Evolutionary conservation across 2,113 vertebrate genomes (phyloP).

Genomic region (Hymenochirus boettgeri): DNA sequence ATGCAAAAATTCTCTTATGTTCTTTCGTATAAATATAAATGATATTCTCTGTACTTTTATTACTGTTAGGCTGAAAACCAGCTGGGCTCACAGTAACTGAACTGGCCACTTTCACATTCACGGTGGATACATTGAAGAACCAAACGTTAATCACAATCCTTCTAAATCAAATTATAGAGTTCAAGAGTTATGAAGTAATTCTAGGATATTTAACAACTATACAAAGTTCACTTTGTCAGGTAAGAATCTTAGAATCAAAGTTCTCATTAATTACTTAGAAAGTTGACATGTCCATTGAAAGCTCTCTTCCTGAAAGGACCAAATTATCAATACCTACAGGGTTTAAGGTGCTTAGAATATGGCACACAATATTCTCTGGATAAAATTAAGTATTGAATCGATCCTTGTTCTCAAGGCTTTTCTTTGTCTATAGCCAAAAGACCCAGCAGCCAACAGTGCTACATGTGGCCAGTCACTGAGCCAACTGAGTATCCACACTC

Average conservation of each 20-base stretch:
- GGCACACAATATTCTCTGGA: too few relatives aligned
- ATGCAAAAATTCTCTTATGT: neutral
- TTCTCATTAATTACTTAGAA: too few relatives aligned
- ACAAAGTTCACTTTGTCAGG: neutral
- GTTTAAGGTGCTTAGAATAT: too few relatives aligned
- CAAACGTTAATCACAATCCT: neutral
- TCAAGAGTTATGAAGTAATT: neutral
- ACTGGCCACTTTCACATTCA: neutral
- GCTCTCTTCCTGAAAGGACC: too few relatives aligned
- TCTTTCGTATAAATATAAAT: neutral
- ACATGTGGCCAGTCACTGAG: too few relatives aligned
- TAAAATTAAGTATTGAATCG: too few relatives aligned
- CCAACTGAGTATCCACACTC: too few relatives aligned
- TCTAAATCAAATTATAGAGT: neutral
- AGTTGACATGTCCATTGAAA: too few relatives aligned
- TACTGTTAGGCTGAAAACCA: constrained; percentile 5
- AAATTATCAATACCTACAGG: too few relatives aligned
- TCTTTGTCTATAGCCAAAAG: neutral
- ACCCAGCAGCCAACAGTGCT: too few relatives aligned
- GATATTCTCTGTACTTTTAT: neutral
- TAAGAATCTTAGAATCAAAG: neutral
- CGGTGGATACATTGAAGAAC: constrained; percentile 7
- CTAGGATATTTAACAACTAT: constrained; percentile 13
- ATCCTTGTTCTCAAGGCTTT: too few relatives aligned
- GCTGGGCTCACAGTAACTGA: neutral